Evolutionary conservation across 2,888 invertebrate genomes (phyloP), one percentile per base, ranked within the genome.

Genomic region (Ditula angustiorana): DNA sequence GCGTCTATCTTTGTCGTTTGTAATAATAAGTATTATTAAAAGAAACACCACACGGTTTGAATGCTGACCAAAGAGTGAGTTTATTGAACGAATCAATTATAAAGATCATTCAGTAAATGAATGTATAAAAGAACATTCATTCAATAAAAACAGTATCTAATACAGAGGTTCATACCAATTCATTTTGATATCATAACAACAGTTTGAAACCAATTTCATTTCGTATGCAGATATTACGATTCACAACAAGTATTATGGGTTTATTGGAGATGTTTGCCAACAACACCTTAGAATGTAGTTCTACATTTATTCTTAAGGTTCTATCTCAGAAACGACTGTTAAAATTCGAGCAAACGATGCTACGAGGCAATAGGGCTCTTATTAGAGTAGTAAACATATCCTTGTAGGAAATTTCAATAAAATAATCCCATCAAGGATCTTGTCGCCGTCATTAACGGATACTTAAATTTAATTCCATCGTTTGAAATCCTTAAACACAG

Each of bases 391-490:
- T 41, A 26, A 11, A 19, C 35, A n/a, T 16, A 16, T 21, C 52
- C 35, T 26, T 5, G 19, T 21, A 44, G 13, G 49, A 50, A 52
- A 35, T 57, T 57, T 55, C 41, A 50, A 47, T 57, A 56, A 50
- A 69, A 72, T 70, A 69, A 72, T 61, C 70, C 56, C 67, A 49
- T 69, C 61, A 58, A 55, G 60, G 71, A 70, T 69, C 74, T 71
- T 72, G 77, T 58, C 33, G 68, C 70, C 70, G 76, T 80, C 75
- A 59, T 50, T 53, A 78, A 74, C 71, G 37, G 67, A 71, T 72
- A 81, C 70, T 86, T 79, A 84, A 86, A 86, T 85, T 86, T 84
- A 81, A 87, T 87, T 85, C 75, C 76, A 69, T 83, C 82, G 82
- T 83, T 84, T 81, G 77, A 76, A 81, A 82, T 81, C 83, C 82